These are phyloP conservation scores for Homarus gammarus DNA, from an alignment of 2,888 invertebrate species.

Conservation along the genomic window DNA sequence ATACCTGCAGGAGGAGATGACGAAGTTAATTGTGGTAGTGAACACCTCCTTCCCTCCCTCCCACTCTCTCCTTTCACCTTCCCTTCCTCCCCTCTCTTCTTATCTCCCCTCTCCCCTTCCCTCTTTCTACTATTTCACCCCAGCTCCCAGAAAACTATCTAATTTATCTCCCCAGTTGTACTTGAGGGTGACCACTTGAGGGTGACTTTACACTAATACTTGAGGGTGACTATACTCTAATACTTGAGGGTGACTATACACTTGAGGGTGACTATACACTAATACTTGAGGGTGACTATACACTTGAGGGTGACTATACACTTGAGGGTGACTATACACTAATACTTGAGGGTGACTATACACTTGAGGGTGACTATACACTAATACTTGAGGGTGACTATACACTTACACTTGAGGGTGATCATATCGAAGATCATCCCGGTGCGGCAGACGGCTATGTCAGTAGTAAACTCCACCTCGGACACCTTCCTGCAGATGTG, in stretches of 20 bases:
- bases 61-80: background rate
- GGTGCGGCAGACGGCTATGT: conserved; percentile 54
- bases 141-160: background rate
- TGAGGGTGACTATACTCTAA: too few species aligned
- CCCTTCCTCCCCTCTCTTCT: background rate
- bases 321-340: too few species aligned
- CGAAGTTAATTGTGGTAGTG: background rate
- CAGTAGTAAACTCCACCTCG: conserved; percentile 39
- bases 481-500: conserved; percentile 48
- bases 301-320: background rate
- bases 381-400: background rate
- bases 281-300: background rate
- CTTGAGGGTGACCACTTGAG: too few species aligned
- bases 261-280: background rate
- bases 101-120: background rate
- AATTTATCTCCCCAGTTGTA: too few species aligned
- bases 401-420: conserved; percentile 57
- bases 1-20: conserved; percentile 24
- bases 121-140: background rate
- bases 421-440: conserved; percentile 69
- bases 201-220: too few species aligned
- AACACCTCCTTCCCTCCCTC: background rate
- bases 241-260: background rate
- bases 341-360: background rate
- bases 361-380: too few species aligned